These are phyloP conservation scores for Chironomus tentans DNA, from an alignment of 2,888 invertebrate species.

Conservation along the genomic window DNA sequence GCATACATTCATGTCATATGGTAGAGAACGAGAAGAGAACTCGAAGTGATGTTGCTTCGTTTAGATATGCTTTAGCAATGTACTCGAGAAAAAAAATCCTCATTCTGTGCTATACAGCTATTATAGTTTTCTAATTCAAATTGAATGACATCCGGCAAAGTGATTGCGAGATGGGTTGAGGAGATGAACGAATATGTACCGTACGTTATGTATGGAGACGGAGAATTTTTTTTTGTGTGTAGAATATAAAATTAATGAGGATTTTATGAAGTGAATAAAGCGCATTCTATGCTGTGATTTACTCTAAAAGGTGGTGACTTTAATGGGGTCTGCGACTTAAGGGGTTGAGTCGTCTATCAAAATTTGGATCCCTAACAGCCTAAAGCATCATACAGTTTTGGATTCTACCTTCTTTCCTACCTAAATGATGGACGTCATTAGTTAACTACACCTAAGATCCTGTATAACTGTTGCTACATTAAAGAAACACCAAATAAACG, in stretches of 20 bases:
- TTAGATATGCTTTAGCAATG: not conserved
- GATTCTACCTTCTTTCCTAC: no score
- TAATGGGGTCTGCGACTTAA: no score
- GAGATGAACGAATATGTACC: not conserved
- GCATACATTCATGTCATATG: not conserved
- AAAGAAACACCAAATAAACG: no score
- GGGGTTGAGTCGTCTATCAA: no score
- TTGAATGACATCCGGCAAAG: constrained; percentile 23
- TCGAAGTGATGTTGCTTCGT: not conserved
- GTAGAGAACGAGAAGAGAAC: not conserved
- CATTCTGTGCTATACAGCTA: constrained; percentile 7
- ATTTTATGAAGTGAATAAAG: not conserved
- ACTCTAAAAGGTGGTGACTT: no score
- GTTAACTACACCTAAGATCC: no score
- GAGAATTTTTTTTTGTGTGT: no score
- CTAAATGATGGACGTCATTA: no score
- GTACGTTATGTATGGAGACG: not conserved
- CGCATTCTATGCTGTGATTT: not conserved
- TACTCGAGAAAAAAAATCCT: constrained; percentile 1
- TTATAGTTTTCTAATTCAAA: constrained; percentile 26
- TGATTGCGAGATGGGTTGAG: constrained; percentile 11
- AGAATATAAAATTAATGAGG: no score
- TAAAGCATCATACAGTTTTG: no score
- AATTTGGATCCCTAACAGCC: no score
- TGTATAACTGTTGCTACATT: no score